Conservation (phyloP, 2,797 vertebrate species). For the Pelodytes ibericus region DNA sequence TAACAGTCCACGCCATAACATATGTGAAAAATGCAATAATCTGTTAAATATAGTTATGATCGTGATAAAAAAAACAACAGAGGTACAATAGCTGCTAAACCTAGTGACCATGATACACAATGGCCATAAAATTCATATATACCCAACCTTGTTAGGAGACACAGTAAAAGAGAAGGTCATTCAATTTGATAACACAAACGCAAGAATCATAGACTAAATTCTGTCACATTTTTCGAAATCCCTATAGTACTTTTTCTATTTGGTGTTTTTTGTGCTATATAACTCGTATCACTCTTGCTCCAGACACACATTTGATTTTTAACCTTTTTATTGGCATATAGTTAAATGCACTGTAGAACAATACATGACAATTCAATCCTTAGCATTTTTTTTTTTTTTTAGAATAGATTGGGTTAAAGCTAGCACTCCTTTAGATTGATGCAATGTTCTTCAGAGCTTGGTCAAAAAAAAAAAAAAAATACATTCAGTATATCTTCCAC, state of each 20-base stretch:
- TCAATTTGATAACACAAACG: constrained; percentile 70
- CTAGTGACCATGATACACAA: constrained; percentile 77
- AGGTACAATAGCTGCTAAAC: constrained; percentile 75
- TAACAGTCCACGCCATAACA: constrained; percentile 78
- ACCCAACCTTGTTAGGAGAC: constrained; percentile 69
- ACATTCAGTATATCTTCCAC: constrained; percentile 16
- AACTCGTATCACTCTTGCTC: constrained; percentile 20
- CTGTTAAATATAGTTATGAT: constrained; percentile 80
- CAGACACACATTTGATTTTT: constrained; percentile 1
- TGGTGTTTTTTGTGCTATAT: constrained; percentile 20
- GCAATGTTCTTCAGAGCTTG: constrained; percentile 10
- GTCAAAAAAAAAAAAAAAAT: neutral
- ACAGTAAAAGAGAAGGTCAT: constrained; percentile 67
- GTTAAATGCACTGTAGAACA: neutral
- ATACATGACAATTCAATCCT: neutral
- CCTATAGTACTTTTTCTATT: constrained; percentile 24
- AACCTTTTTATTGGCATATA: constrained; percentile 9
- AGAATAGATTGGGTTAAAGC: neutral
- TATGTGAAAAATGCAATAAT: constrained; percentile 86
- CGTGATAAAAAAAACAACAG: constrained; percentile 80
- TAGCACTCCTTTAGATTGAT: neutral
- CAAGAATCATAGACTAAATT: constrained; percentile 63
- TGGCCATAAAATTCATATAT: constrained; percentile 76
- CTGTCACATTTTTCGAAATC: constrained; percentile 27
- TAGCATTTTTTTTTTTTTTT: neutral